Base-by-base conservation (phyloP, 2,797 vertebrate genomes). In the Silurus aristotelis region DNA sequence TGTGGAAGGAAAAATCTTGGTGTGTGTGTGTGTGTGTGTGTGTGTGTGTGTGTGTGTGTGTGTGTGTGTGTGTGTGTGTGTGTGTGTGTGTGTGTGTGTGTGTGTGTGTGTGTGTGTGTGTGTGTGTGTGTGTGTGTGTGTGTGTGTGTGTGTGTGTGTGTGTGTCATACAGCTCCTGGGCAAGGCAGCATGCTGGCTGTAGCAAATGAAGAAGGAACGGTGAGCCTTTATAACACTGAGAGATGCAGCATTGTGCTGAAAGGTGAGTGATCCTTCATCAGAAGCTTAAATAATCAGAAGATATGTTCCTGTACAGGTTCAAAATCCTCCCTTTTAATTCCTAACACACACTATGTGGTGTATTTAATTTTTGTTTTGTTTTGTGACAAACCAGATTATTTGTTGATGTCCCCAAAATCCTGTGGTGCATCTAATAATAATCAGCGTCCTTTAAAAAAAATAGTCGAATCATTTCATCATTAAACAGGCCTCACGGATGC, bases 161-260 rank as follows among this genome's bases (percentile, higher is more conserved):
- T 84, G 8, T 90, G 78, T 91, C 15, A 0, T 52, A 22, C 22
- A 99, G 98, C 92, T 5, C 89, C 89, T 0, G 87, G 91, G 48
- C 87, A 94, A 87, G 93, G 93, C 55, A 95, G 95, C 0, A 3
- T 96, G 20, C 92, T 99, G 12, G 98, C 97, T 71, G 96, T 96
- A 81, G 96, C 97, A 61, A 99, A 99, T 77, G 98, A 99, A 90
- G 98, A 99, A 91, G 98, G 98, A 2, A 94, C 98, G 31, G 95
- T 99, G 64, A 93, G 96, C 80, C 91, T 99, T 20, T 99, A 98
- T 87, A 94, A 98, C 85, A 98, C 97, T 17, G 93, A 92, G 84
- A 92, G 88, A 6, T 89, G 91, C 81, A 95, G 92, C 43, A 90
- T 92, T 10, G 91, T 97, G 64, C 91, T 97, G 72, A 98, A 95